These are phyloP conservation scores for Catagonus wagneri DNA, from an alignment of 2,113 vertebrate species.

Conservation along the genomic window DNA sequence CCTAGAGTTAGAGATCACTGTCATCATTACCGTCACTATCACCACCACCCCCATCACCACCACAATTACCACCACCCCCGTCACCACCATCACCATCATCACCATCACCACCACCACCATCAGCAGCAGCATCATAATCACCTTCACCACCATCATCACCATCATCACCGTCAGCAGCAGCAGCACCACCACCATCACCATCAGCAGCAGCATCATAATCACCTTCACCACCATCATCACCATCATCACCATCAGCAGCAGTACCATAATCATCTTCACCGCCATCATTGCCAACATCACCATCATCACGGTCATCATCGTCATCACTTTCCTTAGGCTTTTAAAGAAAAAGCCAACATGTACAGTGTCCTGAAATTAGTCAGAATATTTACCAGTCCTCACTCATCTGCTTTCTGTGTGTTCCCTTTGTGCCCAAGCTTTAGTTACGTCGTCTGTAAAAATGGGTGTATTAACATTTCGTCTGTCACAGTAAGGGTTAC, in stretches of 20 bases:
- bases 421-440: not conserved
- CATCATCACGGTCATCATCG: not conserved
- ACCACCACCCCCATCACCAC: accelerated
- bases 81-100: accelerated
- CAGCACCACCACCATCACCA: accelerated
- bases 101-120: accelerated
- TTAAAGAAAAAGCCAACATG: not conserved
- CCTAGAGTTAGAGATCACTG: not conserved
- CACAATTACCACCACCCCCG: accelerated
- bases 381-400: not conserved
- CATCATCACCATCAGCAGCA: too few relatives aligned
- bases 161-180: accelerated
- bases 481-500: not conserved
- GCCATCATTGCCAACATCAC: accelerated
- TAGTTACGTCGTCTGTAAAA: not conserved
- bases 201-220: accelerated
- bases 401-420: not conserved
- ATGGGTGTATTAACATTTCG: not conserved
- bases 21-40: not conserved
- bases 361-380: not conserved
- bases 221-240: accelerated
- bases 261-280: too few relatives aligned
- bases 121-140: accelerated
- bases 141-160: accelerated
- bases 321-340: not conserved